Evolutionary conservation across 2,888 invertebrate genomes (phyloP).

Genomic region (Polietes domitor): DNA sequence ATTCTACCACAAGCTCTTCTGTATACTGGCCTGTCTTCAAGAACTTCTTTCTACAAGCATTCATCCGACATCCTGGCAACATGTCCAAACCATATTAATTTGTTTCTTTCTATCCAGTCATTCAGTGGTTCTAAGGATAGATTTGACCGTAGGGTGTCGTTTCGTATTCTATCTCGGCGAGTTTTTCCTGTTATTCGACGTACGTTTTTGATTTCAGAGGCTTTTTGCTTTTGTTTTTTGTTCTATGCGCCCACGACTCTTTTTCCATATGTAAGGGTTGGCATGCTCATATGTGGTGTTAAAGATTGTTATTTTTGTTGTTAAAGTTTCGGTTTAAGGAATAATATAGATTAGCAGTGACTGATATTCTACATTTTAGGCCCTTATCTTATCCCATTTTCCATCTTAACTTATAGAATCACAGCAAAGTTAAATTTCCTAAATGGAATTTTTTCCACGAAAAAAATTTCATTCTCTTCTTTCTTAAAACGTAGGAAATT

Average conservation of each 20-base stretch:
- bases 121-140: background rate
- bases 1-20: background rate
- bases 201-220: too few relatives aligned
- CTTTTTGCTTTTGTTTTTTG: background rate
- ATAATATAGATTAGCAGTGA: background rate
- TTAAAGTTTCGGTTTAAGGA: background rate
- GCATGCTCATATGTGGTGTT: slow-evolving; percentile 2
- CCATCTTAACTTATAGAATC: too few relatives aligned
- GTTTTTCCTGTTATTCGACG: background rate
- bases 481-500: too few relatives aligned
- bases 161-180: background rate
- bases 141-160: background rate
- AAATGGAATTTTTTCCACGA: too few relatives aligned
- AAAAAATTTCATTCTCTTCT: too few relatives aligned
- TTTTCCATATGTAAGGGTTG: background rate
- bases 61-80: background rate
- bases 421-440: too few relatives aligned
- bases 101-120: background rate
- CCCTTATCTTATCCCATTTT: too few relatives aligned
- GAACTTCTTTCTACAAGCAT: background rate
- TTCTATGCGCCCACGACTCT: background rate
- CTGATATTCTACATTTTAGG: background rate
- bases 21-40: background rate
- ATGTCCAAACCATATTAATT: slow-evolving; percentile 12
- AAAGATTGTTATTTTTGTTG: background rate